A percentile compares a stretch with the other conserved stretches of the same genome.
These are phyloP conservation scores for Thaleichthys pacificus DNA, from an alignment of 2,797 vertebrate species.

Conservation along the genomic window DNA sequence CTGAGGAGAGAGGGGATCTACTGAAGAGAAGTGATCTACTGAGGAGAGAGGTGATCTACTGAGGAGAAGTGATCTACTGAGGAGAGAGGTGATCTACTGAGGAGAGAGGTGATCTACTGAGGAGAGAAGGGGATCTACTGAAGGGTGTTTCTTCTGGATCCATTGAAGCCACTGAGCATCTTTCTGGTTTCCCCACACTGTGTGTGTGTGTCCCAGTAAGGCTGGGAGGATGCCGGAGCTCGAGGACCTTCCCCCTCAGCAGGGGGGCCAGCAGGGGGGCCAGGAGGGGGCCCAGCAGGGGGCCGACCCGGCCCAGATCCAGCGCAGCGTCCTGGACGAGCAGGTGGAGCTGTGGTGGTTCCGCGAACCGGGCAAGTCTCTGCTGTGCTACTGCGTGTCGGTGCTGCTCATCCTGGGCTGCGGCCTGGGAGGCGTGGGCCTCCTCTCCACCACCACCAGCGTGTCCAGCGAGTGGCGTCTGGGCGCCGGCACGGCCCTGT, in stretches of 20 bases:
- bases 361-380: constrained; percentile 87
- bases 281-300: constrained; percentile 45
- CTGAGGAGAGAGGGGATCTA: neutral
- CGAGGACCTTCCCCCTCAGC: constrained; percentile 70
- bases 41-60: too few species aligned
- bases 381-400: constrained; percentile 87
- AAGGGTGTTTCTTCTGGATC: too few species aligned
- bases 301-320: constrained; percentile 75
- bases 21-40: too few species aligned
- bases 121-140: neutral
- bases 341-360: constrained; percentile 99
- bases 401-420: constrained; percentile 89
- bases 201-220: constrained; percentile 1
- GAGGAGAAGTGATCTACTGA: neutral
- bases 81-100: neutral
- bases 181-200: too few species aligned
- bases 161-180: too few species aligned
- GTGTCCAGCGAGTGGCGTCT: constrained; percentile 94
- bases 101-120: neutral
- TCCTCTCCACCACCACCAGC: constrained; percentile 94
- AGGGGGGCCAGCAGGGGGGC: constrained; percentile 62
- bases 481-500: constrained; percentile 86
- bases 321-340: constrained; percentile 89
- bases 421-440: constrained; percentile 86
- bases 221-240: constrained; percentile 80